Base-by-base conservation (phyloP, 2,113 vertebrate genomes). In the Erpornis zantholeuca region DNA sequence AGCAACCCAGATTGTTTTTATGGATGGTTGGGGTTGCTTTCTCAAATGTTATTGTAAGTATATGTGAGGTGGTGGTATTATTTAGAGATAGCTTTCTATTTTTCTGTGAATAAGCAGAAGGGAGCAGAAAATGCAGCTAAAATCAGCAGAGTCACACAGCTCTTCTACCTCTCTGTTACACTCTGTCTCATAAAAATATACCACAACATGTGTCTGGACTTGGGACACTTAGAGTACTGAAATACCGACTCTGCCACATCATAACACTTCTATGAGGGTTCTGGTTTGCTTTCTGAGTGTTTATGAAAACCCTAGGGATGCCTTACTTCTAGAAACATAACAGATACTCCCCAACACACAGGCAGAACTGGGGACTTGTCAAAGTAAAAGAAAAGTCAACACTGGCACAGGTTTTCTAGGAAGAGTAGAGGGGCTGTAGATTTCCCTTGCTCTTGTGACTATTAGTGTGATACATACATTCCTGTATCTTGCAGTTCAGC, bases 11-110 rank as follows among this genome's bases (percentile, higher is more conserved):
- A 57, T 6, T 96, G 50, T 98, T 97, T 91, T 84, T 97, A 36
- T 95, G 97, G 91, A 95, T 96, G 94, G 92, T 94, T 54, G 96
- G 94, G 21, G 88, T 97, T 91, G 44, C 94, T 61, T 97, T 98
- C 84, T 97, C 97, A 57, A 96, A 93, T 15, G 90, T 97, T 75
- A 95, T 86, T 91, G 94, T 97, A 95, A 97, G 97, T 92, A 88
- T 90, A 23, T 54, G 60, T 78, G 65, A 52, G 59, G 35, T 52
- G 72, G 36, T 61, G 53, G 19, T 54, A 33, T 56, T 84, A 57
- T 61, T 82, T 91, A 75, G 49, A 68, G 36, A 57, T 9, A 49
- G 47, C 15, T 85, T 86, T 77, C 35, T 73, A 7, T 22, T 61
- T 93, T 73, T n/a, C 35, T 63, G 31, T 45, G 33, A 70, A 38